Evolutionary conservation across 2,113 vertebrate species (phyloP).

Genomic region (Ptilonorhynchus violaceus): DNA sequence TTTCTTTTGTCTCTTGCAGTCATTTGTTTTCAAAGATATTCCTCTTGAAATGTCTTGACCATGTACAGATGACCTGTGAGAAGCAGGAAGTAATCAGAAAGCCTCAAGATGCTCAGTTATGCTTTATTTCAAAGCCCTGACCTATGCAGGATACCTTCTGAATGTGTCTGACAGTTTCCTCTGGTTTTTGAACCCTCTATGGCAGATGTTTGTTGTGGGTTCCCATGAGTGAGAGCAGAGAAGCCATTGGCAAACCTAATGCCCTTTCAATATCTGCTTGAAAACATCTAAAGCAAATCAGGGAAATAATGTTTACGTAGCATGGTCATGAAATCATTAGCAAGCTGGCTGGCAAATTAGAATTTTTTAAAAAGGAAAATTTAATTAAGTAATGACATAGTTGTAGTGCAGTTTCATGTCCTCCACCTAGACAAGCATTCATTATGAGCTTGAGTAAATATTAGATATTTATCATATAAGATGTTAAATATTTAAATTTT

Average conservation of each 20-base stretch:
- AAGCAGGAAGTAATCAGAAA: not conserved
- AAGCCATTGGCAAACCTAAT: not conserved
- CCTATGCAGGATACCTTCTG: not conserved
- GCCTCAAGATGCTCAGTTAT: not conserved
- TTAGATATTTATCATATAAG: constrained; percentile 26
- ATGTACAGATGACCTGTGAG: not conserved
- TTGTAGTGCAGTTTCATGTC: constrained; percentile 16
- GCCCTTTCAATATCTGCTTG: constrained; percentile 19
- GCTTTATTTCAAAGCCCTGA: not conserved
- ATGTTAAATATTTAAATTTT: constrained; percentile 30
- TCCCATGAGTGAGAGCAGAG: not conserved
- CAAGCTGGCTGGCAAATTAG: constrained; percentile 37
- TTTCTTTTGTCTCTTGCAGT: not conserved
- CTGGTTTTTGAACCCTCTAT: not conserved
- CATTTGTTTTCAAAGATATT: not conserved
- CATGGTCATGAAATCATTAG: constrained; percentile 62
- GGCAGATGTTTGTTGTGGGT: not conserved
- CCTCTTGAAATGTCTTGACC: not conserved
- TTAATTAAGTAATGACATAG: constrained; percentile 58
- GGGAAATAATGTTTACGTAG: constrained; percentile 50
- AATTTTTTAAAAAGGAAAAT: constrained; percentile 29
- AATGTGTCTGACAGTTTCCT: not conserved
- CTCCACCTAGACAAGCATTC: constrained; percentile 1
- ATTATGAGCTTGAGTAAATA: constrained; percentile 51
- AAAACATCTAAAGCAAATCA: constrained; percentile 31